These are phyloP conservation scores for Typhlichthys eigenmanni DNA, from an alignment of 2,797 vertebrate species.

Conservation along the genomic window DNA sequence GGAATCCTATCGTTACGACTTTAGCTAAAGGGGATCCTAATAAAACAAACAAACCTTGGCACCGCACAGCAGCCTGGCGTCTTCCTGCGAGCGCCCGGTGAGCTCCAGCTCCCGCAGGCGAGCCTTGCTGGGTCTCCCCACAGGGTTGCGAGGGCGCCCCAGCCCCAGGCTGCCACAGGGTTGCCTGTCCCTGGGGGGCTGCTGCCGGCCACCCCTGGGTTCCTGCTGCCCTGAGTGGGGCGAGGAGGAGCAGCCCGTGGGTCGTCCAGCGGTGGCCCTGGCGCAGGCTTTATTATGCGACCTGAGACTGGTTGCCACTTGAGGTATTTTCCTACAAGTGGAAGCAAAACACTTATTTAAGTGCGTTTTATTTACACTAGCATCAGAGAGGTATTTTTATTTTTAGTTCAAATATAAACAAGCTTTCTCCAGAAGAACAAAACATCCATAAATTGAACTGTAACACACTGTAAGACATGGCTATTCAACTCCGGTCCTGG, in stretches of 20 bases:
- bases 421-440: too few species aligned
- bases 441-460: too few species aligned
- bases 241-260: slow-evolving; percentile 51
- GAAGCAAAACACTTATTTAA: not conserved
- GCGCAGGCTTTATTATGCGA: slow-evolving; percentile 49
- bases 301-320: slow-evolving; percentile 74
- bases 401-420: too few species aligned
- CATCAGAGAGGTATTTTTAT: too few species aligned
- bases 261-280: slow-evolving; percentile 36
- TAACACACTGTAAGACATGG: too few species aligned
- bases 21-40: too few species aligned
- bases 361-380: too few species aligned
- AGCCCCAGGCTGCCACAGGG: slow-evolving; percentile 45
- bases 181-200: slow-evolving; percentile 32
- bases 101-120: slow-evolving; percentile 67
- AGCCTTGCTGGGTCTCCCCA: slow-evolving; percentile 65
- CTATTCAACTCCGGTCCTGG: too few species aligned
- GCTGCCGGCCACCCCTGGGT: slow-evolving; percentile 66
- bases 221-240: slow-evolving; percentile 79
- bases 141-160: slow-evolving; percentile 58
- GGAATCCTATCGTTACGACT: too few species aligned
- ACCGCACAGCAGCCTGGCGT: slow-evolving; percentile 14
- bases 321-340: slow-evolving; percentile 83
- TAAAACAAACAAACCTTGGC: too few species aligned
- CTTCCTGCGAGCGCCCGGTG: not conserved